Evolutionary conservation across 2,888 invertebrate genomes (phyloP).

Genomic region (Limnephilus auricula): DNA sequence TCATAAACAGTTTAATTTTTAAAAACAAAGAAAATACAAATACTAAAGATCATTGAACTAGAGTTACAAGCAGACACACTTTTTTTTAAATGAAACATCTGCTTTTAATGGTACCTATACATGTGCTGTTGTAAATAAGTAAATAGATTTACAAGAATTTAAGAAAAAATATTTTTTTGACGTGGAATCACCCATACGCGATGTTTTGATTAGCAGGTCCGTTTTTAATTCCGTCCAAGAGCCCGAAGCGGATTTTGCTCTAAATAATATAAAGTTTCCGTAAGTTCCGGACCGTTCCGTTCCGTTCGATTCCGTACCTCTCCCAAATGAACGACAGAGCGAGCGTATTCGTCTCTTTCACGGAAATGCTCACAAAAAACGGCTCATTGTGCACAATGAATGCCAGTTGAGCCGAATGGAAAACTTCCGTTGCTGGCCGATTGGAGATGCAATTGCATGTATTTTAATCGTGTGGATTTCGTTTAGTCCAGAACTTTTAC

Average conservation of each 20-base stretch:
- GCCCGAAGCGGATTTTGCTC: neutral
- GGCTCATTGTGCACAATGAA: neutral
- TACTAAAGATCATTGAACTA: too few species aligned
- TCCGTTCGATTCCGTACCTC: slow-evolving; percentile 3
- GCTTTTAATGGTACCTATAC: too few species aligned
- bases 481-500: neutral
- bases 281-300: neutral
- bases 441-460: neutral
- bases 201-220: slow-evolving; percentile 35
- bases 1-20: too few species aligned
- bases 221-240: slow-evolving; percentile 38
- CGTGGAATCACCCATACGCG: slow-evolving; percentile 16
- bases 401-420: neutral
- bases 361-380: neutral
- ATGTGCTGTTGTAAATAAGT: too few species aligned
- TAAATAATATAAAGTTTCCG: neutral
- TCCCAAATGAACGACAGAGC: neutral
- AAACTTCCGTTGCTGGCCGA: neutral
- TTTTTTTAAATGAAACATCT: too few species aligned
- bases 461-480: neutral
- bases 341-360: neutral
- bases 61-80: too few species aligned
- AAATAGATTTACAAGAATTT: too few species aligned
- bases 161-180: neutral
- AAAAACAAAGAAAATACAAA: too few species aligned